Conservation (phyloP, 2,888 invertebrate species). For the Leptinotarsa haldemani region DNA sequence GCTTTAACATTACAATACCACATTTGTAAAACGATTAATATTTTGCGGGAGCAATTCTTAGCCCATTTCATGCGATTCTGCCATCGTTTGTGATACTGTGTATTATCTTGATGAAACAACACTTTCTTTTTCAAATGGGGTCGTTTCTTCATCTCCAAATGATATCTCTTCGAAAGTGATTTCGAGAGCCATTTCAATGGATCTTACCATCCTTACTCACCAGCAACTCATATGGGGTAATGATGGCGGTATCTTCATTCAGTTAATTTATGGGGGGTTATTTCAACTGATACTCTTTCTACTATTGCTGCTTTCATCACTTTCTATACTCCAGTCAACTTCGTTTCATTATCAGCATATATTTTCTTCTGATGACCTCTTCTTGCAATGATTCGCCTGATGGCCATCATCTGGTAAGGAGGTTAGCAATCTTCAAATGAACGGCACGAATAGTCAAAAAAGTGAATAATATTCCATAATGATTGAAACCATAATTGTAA, state of each 20-base stretch:
- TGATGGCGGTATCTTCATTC: neutral
- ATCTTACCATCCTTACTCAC: neutral
- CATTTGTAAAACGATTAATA: no score
- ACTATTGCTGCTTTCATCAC: neutral
- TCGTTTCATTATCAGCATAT: neutral
- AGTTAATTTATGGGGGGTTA: neutral
- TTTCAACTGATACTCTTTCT: neutral
- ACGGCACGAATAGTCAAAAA: neutral
- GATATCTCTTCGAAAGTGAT: neutral
- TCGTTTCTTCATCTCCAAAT: neutral
- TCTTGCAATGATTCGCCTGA: neutral
- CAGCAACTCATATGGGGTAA: neutral
- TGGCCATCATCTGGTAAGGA: neutral
- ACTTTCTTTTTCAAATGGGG: no score
- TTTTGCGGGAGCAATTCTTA: no score
- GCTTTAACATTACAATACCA: no score
- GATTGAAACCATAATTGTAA: neutral
- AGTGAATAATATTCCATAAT: neutral
- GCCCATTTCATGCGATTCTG: no score
- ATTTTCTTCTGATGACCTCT: neutral
- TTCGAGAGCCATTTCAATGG: neutral
- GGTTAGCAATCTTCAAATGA: neutral
- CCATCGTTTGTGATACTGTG: no score
- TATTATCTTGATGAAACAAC: no score
- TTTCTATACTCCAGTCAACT: neutral